Evolutionary conservation across 2,797 vertebrate genomes (phyloP).

Genomic region (Sciaenops ocellatus): DNA sequence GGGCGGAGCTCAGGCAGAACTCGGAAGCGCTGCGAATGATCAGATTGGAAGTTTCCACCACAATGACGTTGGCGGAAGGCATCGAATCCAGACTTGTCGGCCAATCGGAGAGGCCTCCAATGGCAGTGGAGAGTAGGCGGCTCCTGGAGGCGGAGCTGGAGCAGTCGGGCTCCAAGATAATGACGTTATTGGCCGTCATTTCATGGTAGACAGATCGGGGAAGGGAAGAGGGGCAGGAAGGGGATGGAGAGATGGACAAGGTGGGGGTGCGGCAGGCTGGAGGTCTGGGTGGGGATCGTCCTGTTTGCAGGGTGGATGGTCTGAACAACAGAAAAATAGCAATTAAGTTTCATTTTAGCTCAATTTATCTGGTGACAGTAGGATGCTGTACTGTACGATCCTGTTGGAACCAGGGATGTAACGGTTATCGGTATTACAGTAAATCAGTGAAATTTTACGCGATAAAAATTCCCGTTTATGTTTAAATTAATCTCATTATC

Average conservation of each 20-base stretch:
- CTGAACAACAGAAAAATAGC: slow-evolving; percentile 44
- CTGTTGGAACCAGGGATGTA: no score
- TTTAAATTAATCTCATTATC: no score
- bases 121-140: slow-evolving; percentile 63
- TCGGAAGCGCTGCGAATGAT: slow-evolving; percentile 83
- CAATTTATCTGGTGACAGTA: background rate
- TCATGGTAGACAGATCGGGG: slow-evolving; percentile 75
- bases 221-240: slow-evolving; percentile 63
- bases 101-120: slow-evolving; percentile 68
- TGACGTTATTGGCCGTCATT: slow-evolving; percentile 81
- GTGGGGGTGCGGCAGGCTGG: slow-evolving; percentile 75
- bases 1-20: slow-evolving; percentile 77
- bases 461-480: no score
- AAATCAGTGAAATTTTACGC: no score
- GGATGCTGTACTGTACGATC: background rate
- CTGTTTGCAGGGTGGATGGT: slow-evolving; percentile 64
- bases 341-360: background rate
- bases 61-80: slow-evolving; percentile 71
- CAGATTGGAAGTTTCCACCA: slow-evolving; percentile 82
- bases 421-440: no score
- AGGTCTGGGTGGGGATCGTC: slow-evolving; percentile 68
- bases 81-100: slow-evolving; percentile 40
- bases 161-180: slow-evolving; percentile 79
- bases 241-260: slow-evolving; percentile 73
- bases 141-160: slow-evolving; percentile 62